Evolutionary conservation across 2,797 vertebrate species (phyloP).

Genomic region (Pterois miles): DNA sequence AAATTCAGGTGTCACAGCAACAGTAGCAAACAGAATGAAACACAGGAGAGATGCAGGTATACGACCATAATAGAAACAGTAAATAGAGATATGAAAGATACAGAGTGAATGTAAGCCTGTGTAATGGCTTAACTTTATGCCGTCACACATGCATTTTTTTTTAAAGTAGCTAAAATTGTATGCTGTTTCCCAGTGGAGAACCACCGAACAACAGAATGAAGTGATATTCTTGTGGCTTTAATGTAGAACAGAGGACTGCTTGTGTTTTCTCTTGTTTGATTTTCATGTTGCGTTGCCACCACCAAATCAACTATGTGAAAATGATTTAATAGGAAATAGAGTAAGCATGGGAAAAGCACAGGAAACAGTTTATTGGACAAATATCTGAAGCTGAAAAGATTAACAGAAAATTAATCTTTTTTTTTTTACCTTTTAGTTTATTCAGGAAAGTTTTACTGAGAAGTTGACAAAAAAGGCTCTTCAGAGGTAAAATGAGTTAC

Average conservation of each 20-base stretch:
- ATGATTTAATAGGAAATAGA: not conserved
- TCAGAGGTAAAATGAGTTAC: not conserved
- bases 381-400: not conserved
- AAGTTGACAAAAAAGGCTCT: not conserved
- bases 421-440: not conserved
- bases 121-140: constrained; percentile 19
- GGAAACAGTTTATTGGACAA: not conserved
- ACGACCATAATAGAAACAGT: no score
- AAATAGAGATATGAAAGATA: no score
- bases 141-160: constrained; percentile 9
- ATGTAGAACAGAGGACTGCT: not conserved
- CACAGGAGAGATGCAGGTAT: no score
- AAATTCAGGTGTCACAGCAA: no score
- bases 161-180: not conserved
- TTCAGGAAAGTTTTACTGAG: not conserved
- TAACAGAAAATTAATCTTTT: not conserved
- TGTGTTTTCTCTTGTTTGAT: not conserved
- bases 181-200: not conserved
- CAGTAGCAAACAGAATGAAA: no score
- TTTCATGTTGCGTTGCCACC: not conserved
- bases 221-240: not conserved
- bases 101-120: no score
- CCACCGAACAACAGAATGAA: not conserved
- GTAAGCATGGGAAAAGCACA: not conserved
- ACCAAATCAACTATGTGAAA: not conserved